Evolutionary conservation across 1,140 invertebrate species (phyloP), one percentile per base, ranked within the genome.

Genomic region (Cotesia chilonis): DNA sequence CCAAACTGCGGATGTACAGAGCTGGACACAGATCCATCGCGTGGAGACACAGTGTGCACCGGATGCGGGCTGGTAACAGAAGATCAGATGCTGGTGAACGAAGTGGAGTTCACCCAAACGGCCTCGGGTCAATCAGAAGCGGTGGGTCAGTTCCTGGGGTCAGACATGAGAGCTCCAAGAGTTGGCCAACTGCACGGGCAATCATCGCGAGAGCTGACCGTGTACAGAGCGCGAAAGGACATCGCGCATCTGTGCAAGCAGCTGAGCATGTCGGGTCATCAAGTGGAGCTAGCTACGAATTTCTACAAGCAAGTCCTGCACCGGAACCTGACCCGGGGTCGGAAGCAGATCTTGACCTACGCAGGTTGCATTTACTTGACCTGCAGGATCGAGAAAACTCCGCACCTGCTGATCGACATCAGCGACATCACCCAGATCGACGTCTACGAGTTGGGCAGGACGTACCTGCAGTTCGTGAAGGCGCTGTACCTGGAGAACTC

Each of bases 321-420:
- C 63, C 85, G 92, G 74, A 92, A 96, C 80, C 87, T 99, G 17
- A 99, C 97, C 0, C 91, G 96, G 80, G 98, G 98, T 41, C 88
- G 98, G 28, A 95, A 94, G 74, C 92, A 94, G 77, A 90, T 91
- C n/a, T 94, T 96, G 79, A 96, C 99, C 71, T 92, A 98, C 83
- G 97, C 97, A 68, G 97, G 98, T 54, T 99, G 98, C 88, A 92
- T 99, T 6, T 99, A 99, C 81, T 95, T 99, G 76, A 97, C 96
- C 1, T 99, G 98, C 80, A 89, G 98, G 72, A 95, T 94, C 20
- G 96, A 98, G 87, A 93, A 92, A 71, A 98, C 97, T 73, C 91
- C 95, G 74, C 97, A 97, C 91, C 91, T 98, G 85, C 88, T 99
- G 14, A 94, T 99, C 76, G 98, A 99, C 85, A 97, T 99, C 55